These are phyloP conservation scores for Staurois parvus DNA, from an alignment of 2,797 vertebrate species.

Conservation along the genomic window DNA sequence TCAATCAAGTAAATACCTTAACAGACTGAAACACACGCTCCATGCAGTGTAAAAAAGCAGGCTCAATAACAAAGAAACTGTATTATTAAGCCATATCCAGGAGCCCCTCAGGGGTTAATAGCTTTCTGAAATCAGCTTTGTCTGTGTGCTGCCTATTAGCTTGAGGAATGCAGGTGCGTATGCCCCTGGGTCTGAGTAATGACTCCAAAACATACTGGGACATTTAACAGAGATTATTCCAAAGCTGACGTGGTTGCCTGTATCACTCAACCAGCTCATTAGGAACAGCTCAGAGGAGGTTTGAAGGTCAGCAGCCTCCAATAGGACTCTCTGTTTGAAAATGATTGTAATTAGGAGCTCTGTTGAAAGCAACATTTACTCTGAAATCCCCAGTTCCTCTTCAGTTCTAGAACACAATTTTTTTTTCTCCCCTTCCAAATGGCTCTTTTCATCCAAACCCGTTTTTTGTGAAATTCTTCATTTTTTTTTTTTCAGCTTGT, in stretches of 20 bases:
- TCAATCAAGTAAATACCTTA: background rate
- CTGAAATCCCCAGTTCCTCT: slow-evolving; percentile 38
- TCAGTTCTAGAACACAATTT: background rate
- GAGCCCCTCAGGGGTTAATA: slow-evolving; percentile 38
- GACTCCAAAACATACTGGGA: slow-evolving; percentile 57
- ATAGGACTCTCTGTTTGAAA: slow-evolving; percentile 54
- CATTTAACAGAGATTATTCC: slow-evolving; percentile 56
- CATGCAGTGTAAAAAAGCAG: background rate
- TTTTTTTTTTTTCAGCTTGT: background rate
- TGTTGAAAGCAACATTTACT: slow-evolving; percentile 55
- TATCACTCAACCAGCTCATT: slow-evolving; percentile 55
- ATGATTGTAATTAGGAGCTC: slow-evolving; percentile 55
- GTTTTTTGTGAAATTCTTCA: background rate
- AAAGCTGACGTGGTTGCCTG: slow-evolving; percentile 47
- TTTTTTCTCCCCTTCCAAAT: background rate
- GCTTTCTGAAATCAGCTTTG: slow-evolving; percentile 30
- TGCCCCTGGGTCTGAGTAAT: slow-evolving; percentile 58
- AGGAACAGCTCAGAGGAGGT: slow-evolving; percentile 57
- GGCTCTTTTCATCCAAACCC: background rate
- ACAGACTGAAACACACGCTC: background rate
- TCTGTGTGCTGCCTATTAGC: slow-evolving; percentile 44
- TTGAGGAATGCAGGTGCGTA: slow-evolving; percentile 55
- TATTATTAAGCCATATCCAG: background rate
- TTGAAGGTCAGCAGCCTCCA: slow-evolving; percentile 57
- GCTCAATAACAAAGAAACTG: background rate